Evolutionary conservation across 2,113 vertebrate species (phyloP).

Genomic region (Dendrocopos noguchii): DNA sequence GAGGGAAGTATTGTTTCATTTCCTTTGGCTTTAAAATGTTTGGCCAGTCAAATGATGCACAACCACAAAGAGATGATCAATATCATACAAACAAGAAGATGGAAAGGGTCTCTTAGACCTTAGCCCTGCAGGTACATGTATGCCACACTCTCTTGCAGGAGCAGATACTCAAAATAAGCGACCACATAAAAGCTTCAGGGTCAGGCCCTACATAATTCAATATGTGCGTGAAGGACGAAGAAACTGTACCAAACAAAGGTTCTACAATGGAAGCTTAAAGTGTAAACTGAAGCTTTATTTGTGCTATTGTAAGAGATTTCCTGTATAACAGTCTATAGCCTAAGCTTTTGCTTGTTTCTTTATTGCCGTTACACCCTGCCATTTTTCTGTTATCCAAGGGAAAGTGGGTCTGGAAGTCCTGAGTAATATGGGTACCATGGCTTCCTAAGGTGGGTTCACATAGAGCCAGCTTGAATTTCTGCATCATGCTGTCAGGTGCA

Average conservation of each 20-base stretch:
- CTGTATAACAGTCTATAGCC: neutral
- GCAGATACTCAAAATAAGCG: neutral
- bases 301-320: neutral
- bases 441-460: neutral
- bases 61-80: neutral
- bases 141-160: neutral
- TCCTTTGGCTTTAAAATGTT: constrained; percentile 4
- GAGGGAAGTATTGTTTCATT: constrained; percentile 71
- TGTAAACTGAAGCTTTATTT: neutral
- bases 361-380: neutral
- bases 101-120: neutral
- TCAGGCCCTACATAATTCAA: neutral
- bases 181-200: neutral
- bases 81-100: neutral
- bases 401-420: neutral
- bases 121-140: neutral
- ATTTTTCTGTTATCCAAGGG: neutral
- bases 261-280: neutral
- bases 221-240: neutral
- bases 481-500: neutral
- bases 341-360: neutral
- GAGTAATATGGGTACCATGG: accelerated
- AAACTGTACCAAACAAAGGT: neutral
- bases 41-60: neutral
- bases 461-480: neutral